A percentile compares a stretch with the other conserved stretches of the same genome.
Conservation (phyloP, 2,888 invertebrate genomes). For the Melieria omissa region DNA sequence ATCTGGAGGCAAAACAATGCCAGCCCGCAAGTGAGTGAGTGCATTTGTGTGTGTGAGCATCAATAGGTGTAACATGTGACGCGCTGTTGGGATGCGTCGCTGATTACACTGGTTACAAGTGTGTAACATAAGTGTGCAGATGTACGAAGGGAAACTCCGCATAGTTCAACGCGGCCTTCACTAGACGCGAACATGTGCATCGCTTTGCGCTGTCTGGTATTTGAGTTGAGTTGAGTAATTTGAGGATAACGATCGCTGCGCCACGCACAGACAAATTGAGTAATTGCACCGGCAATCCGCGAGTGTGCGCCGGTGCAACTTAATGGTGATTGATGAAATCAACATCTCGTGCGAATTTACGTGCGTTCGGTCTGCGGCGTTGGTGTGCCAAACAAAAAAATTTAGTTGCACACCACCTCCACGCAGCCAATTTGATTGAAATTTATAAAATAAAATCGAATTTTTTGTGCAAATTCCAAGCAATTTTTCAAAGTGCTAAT, state of each 20-base stretch:
- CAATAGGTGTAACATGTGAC: background rate
- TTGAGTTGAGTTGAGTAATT: constrained; percentile 14
- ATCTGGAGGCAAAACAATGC: background rate
- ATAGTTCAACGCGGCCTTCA: too few species aligned
- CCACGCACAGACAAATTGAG: constrained; percentile 28
- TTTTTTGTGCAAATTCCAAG: too few species aligned
- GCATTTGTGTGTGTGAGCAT: constrained; percentile 9
- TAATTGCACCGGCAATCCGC: constrained; percentile 19
- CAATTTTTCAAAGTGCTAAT: too few species aligned
- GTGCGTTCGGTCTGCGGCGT: too few species aligned
- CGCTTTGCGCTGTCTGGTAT: constrained; percentile 13
- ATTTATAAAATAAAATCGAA: too few species aligned
- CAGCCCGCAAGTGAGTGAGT: constrained; percentile 24
- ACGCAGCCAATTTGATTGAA: too few species aligned
- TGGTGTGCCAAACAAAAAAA: too few species aligned
- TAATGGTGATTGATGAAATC: constrained; percentile 23
- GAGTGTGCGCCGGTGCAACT: background rate
- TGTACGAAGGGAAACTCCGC: too few species aligned
- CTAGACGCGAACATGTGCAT: constrained; percentile 1
- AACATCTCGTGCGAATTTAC: background rate
- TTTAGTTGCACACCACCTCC: too few species aligned
- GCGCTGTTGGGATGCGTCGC: background rate
- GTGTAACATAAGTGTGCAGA: too few species aligned
- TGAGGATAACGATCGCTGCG: constrained; percentile 4
- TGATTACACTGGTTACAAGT: constrained; percentile 25